Evolutionary conservation across 1,140 invertebrate species (phyloP).

Genomic region (Drosophila pachea): DNA sequence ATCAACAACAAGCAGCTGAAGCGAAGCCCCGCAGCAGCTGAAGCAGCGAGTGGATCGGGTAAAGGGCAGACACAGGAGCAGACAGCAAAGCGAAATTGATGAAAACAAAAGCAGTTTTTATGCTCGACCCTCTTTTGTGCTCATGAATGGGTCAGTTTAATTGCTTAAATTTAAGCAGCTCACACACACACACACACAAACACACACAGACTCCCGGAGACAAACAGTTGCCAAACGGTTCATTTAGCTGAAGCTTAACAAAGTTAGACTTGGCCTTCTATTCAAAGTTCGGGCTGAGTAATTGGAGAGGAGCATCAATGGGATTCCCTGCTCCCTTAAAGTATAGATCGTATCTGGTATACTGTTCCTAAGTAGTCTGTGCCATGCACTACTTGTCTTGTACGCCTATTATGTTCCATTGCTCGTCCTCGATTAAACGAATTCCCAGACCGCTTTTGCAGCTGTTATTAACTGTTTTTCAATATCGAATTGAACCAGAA

Average conservation of each 20-base stretch:
- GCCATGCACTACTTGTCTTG: no score
- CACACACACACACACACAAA: constrained; percentile 7
- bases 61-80: constrained; percentile 30
- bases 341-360: no score
- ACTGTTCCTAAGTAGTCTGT: no score
- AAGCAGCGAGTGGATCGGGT: constrained; percentile 17
- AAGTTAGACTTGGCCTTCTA: constrained; percentile 3
- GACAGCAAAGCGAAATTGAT: constrained; percentile 52
- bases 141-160: constrained; percentile 46
- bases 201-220: not conserved
- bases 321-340: no score
- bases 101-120: constrained; percentile 50
- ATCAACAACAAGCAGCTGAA: constrained; percentile 51
- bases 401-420: not conserved
- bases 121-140: constrained; percentile 39
- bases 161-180: constrained; percentile 45
- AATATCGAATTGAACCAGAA: not conserved
- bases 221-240: constrained; percentile 12
- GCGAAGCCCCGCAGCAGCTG: constrained; percentile 41
- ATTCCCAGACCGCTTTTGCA: not conserved
- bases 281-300: not conserved
- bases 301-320: not conserved
- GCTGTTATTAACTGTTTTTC: not conserved
- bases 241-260: constrained; percentile 18
- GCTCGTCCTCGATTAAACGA: not conserved